Conservation (phyloP, 2,113 vertebrate species). For the Acanthochromis polyacanthus region DNA sequence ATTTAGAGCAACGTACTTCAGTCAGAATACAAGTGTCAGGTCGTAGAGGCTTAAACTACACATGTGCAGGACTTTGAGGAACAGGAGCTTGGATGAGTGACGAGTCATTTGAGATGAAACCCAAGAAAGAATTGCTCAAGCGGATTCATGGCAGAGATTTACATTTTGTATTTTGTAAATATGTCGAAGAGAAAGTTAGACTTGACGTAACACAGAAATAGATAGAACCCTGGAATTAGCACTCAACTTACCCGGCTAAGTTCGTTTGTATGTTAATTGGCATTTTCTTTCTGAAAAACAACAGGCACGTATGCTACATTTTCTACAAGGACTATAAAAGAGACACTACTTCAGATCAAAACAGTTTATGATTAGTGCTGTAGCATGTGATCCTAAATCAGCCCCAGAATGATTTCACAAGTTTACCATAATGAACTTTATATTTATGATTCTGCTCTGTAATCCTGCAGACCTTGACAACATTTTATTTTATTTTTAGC, state of each 20-base stretch:
- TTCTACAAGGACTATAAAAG: constrained; percentile 70
- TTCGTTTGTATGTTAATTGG: constrained; percentile 87
- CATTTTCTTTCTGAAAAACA: constrained; percentile 89
- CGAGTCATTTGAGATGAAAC: constrained; percentile 78
- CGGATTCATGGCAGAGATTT: constrained; percentile 64
- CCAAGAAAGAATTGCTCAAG: constrained; percentile 73
- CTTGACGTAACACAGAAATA: constrained; percentile 69
- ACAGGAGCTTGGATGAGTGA: constrained; percentile 3
- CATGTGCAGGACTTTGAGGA: neutral
- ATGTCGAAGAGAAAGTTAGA: constrained; percentile 72
- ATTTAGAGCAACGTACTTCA: neutral
- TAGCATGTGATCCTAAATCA: constrained; percentile 21
- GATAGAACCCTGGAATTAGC: constrained; percentile 78
- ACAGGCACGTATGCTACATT: constrained; percentile 83
- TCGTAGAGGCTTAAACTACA: neutral
- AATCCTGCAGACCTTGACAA: neutral
- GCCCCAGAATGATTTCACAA: constrained; percentile 18
- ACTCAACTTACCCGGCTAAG: constrained; percentile 86
- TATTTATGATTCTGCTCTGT: neutral
- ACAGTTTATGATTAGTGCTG: constrained; percentile 17
- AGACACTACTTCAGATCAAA: constrained; percentile 54
- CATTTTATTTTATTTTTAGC: neutral
- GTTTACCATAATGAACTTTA: neutral
- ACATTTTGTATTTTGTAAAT: constrained; percentile 63
- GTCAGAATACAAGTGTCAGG: neutral